These are phyloP conservation scores for Stramonita haemastoma DNA, from an alignment of 2,888 invertebrate genomes.

Conservation along the genomic window DNA sequence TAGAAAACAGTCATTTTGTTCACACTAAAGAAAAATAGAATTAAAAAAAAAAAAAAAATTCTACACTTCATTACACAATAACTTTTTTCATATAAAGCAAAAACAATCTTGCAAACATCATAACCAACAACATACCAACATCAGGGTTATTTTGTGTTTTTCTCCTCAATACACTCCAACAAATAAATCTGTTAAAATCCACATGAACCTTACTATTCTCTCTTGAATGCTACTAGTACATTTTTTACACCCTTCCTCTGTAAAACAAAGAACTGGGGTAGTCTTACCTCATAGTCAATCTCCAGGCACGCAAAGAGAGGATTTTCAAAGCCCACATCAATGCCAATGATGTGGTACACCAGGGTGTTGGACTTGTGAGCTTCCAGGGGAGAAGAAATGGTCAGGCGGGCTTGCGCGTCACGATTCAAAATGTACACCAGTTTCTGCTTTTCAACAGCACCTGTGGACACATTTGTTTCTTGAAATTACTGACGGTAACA, in stretches of 20 bases:
- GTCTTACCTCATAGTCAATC: slow-evolving; percentile 93
- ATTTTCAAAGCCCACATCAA: slow-evolving; percentile 98
- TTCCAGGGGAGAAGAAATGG: slow-evolving; percentile 98
- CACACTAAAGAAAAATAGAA: too few relatives aligned
- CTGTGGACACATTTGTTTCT: slow-evolving; percentile 76
- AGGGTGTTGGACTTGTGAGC: slow-evolving; percentile 99
- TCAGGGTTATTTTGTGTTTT: too few relatives aligned
- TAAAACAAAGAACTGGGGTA: background rate
- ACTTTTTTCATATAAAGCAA: too few relatives aligned
- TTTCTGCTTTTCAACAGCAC: slow-evolving; percentile 99
- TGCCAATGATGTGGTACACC: slow-evolving; percentile 98
- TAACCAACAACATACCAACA: too few relatives aligned
- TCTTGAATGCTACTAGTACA: background rate
- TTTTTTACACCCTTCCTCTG: too few relatives aligned
- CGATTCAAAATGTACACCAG: slow-evolving; percentile 98
- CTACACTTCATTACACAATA: too few relatives aligned
- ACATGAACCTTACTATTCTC: background rate
- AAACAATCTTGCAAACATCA: too few relatives aligned
- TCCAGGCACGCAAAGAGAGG: slow-evolving; percentile 99
- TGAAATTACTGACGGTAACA: too few relatives aligned
- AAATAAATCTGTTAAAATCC: background rate
- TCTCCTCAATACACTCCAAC: too few relatives aligned
- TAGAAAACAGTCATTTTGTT: too few relatives aligned
- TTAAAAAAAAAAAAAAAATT: too few relatives aligned
- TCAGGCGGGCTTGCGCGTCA: slow-evolving; percentile 96